These are phyloP conservation scores for Baccha elongata DNA, from an alignment of 2,888 invertebrate species.

Conservation along the genomic window DNA sequence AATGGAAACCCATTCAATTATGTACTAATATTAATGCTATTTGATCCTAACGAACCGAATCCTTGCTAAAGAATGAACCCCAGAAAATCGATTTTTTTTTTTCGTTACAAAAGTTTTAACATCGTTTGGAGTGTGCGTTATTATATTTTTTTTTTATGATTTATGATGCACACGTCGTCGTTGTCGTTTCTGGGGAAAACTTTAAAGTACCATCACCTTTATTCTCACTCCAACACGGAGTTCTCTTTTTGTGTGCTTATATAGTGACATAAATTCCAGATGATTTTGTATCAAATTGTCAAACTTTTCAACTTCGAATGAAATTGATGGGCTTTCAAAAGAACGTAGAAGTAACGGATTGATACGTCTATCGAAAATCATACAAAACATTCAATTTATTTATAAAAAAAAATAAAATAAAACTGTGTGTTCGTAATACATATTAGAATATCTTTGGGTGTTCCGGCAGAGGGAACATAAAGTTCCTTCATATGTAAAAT, in stretches of 20 bases:
- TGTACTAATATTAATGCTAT: conserved; percentile 43
- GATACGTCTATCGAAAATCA: conserved; percentile 30
- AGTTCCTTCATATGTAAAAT: too few relatives aligned
- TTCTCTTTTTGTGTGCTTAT: background rate
- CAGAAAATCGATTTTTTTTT: background rate
- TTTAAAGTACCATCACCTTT: conserved; percentile 18
- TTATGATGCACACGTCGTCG: conserved; percentile 42
- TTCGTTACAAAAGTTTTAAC: conserved; percentile 4
- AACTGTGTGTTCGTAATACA: too few relatives aligned
- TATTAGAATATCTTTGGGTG: too few relatives aligned
- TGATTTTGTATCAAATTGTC: conserved; percentile 56
- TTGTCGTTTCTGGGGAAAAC: conserved; percentile 17
- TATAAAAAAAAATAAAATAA: too few relatives aligned
- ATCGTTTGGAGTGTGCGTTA: conserved; percentile 16
- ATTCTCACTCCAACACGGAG: too few relatives aligned
- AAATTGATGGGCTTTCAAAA: conserved; percentile 44
- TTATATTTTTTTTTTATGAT: conserved; percentile 33
- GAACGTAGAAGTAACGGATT: conserved; percentile 12
- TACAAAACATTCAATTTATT: too few relatives aligned
- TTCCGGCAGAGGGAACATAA: too few relatives aligned
- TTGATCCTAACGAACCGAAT: conserved; percentile 34
- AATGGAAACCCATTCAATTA: conserved; percentile 33
- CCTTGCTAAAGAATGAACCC: background rate
- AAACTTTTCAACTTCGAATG: conserved; percentile 28
- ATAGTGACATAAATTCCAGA: conserved; percentile 43